Conservation (phyloP, 2,888 invertebrate genomes). For the Micoletzkya japonica region DNA sequence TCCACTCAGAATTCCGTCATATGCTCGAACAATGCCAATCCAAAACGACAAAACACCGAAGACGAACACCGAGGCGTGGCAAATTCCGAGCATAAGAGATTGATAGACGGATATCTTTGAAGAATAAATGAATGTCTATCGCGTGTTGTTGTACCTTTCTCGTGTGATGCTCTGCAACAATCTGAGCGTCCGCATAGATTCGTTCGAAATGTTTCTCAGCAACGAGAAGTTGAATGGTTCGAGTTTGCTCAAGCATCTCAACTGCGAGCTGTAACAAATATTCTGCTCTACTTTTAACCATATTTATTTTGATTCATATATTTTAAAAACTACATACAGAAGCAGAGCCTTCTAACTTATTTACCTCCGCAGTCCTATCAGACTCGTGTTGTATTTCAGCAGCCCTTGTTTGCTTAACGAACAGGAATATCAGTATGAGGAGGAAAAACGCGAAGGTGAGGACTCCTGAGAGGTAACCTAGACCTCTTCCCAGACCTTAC, state of each 20-base stretch:
- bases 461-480: background rate
- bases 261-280: conserved; percentile 55
- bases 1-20: background rate
- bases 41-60: conserved; percentile 2
- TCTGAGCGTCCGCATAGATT: conserved; percentile 43
- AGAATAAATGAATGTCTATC: background rate
- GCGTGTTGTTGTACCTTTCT: background rate
- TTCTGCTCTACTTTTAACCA: background rate
- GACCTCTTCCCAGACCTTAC: background rate
- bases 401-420: conserved; percentile 3
- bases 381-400: background rate
- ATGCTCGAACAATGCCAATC: background rate
- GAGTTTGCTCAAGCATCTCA: conserved; percentile 66
- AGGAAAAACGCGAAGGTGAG: background rate
- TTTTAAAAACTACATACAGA: too few relatives aligned
- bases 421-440: background rate
- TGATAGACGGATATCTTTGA: background rate
- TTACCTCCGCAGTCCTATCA: conserved; percentile 7
- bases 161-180: too few relatives aligned
- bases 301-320: background rate
- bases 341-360: too few relatives aligned
- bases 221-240: conserved; percentile 65
- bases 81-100: background rate
- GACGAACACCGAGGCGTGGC: background rate
- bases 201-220: conserved; percentile 63